phyloP scores from a whole-genome alignment of 1,140 invertebrate species.

The Drosophila navojoa region DNA sequence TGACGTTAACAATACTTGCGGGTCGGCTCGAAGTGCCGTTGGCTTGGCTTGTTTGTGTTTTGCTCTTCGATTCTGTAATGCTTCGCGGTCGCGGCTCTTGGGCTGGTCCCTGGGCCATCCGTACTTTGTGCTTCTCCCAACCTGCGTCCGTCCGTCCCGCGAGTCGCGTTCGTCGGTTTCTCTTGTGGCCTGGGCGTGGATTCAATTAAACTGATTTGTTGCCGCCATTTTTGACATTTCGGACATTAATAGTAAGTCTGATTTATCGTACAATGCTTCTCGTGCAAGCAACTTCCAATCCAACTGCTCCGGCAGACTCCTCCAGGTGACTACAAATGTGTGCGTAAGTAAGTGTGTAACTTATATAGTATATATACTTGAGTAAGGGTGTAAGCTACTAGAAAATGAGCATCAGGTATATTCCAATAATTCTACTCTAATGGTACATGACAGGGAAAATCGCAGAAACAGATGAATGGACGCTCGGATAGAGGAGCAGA shows the following conservation, averaged over 20 bases:
- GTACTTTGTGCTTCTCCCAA: background rate
- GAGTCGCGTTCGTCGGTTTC: constrained; percentile 39
- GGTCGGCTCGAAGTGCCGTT: constrained; percentile 7
- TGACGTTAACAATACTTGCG: constrained; percentile 49
- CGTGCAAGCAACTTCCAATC: constrained; percentile 26
- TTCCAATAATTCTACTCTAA: too few relatives aligned
- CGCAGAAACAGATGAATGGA: too few relatives aligned
- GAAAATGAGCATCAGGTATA: too few relatives aligned
- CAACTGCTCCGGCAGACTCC: constrained; percentile 12
- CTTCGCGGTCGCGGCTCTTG: constrained; percentile 4
- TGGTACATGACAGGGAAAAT: too few relatives aligned
- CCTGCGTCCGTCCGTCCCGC: constrained; percentile 15
- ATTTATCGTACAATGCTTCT: constrained; percentile 54
- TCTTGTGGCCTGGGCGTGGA: constrained; percentile 64
- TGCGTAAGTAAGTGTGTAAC: background rate
- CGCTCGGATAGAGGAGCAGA: too few relatives aligned
- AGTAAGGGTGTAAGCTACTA: too few relatives aligned
- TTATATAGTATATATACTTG: too few relatives aligned
- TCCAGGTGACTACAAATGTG: constrained; percentile 38
- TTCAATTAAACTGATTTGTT: constrained; percentile 80
- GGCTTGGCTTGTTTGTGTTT: constrained; percentile 17
- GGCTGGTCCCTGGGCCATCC: constrained; percentile 13
- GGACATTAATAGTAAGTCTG: constrained; percentile 65
- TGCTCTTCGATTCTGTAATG: constrained; percentile 1
- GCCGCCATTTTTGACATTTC: constrained; percentile 71